Conservation (phyloP, 1,140 invertebrate genomes). For the Frieseomelitta varia region DNA sequence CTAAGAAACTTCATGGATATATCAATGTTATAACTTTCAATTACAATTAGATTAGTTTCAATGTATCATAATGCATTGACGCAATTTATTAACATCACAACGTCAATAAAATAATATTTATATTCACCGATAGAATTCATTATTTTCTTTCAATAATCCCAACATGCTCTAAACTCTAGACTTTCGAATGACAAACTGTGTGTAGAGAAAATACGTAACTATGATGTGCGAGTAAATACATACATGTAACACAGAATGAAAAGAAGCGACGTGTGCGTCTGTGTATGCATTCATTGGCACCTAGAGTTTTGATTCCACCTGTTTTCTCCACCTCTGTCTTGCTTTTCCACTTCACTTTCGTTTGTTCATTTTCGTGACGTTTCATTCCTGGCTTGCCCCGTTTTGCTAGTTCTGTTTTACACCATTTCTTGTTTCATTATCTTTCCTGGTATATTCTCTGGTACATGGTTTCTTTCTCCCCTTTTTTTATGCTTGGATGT, state of each 20-base stretch:
- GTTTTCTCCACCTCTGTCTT: not conserved
- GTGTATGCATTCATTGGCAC: not conserved
- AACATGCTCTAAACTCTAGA: too few species aligned
- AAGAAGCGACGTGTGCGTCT: not conserved
- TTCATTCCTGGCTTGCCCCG: not conserved
- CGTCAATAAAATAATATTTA: too few species aligned
- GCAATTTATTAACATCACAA: too few species aligned
- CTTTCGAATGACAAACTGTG: too few species aligned
- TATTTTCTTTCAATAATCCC: too few species aligned
- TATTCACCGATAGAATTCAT: too few species aligned
- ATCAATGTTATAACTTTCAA: too few species aligned
- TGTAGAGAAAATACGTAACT: not conserved
- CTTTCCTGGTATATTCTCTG: not conserved
- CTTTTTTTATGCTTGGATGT: not conserved
- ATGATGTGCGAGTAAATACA: not conserved
- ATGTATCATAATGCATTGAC: too few species aligned
- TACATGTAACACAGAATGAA: not conserved
- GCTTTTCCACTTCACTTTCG: not conserved
- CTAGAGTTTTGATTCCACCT: not conserved
- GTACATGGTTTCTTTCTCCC: not conserved
- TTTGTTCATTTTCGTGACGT: not conserved
- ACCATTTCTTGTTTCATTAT: not conserved
- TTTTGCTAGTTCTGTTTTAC: not conserved
- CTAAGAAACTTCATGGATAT: too few species aligned
- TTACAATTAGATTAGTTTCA: too few species aligned